These are phyloP conservation scores for Physella acuta DNA, from an alignment of 1,140 invertebrate species.

Conservation along the genomic window DNA sequence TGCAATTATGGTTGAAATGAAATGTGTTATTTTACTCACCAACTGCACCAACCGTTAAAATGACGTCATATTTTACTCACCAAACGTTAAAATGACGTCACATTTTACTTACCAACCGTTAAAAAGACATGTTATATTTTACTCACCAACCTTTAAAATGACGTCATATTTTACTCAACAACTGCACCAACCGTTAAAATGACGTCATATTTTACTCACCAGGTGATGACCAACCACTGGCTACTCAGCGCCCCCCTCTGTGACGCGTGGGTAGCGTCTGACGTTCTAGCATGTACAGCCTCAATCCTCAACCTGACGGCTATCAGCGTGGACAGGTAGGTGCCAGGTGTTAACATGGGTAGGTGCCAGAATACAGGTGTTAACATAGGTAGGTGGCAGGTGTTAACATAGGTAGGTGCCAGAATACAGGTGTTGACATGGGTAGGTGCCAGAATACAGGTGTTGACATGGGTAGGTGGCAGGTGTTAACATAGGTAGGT, in stretches of 20 bases:
- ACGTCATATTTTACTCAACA: too few relatives aligned
- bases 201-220: too few relatives aligned
- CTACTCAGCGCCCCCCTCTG: slow-evolving; percentile 83
- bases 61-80: too few relatives aligned
- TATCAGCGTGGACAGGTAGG: slow-evolving; percentile 97
- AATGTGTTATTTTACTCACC: too few relatives aligned
- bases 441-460: background rate
- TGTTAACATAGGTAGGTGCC: background rate
- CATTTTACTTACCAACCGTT: too few relatives aligned
- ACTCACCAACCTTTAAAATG: too few relatives aligned
- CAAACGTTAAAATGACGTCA: too few relatives aligned
- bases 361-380: background rate
- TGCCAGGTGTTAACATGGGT: background rate
- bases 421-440: background rate
- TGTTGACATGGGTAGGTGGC: background rate
- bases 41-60: too few relatives aligned
- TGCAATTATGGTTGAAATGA: too few relatives aligned
- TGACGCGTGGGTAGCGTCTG: slow-evolving; percentile 98
- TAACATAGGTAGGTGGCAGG: background rate
- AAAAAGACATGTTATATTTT: too few relatives aligned
- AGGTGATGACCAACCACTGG: slow-evolving; percentile 48
- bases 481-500: background rate
- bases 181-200: too few relatives aligned
- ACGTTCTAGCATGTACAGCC: slow-evolving; percentile 96
- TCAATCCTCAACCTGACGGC: slow-evolving; percentile 98